These are phyloP conservation scores for Timandra comae DNA, from an alignment of 2,888 invertebrate species.

Conservation along the genomic window DNA sequence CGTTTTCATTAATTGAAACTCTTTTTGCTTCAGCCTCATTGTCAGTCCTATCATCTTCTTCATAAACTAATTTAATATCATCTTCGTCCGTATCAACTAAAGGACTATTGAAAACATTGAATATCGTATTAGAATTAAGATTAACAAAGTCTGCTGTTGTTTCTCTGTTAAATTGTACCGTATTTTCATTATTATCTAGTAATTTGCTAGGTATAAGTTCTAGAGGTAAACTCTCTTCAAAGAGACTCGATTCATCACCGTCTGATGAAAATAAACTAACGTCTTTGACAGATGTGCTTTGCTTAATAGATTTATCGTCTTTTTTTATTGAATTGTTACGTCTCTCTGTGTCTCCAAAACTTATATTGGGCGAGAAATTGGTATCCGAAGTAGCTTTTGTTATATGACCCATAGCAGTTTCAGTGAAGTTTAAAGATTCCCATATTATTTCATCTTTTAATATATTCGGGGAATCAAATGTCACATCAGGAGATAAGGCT, in stretches of 20 bases:
- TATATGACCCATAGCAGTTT: constrained; percentile 43
- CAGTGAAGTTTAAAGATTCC: constrained; percentile 59
- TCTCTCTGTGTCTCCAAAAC: constrained; percentile 41
- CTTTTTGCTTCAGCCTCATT: constrained; percentile 8
- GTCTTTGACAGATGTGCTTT: constrained; percentile 41
- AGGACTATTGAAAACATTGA: constrained; percentile 50
- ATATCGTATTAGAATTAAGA: constrained; percentile 42
- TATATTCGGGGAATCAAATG: constrained; percentile 8
- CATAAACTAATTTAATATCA: constrained; percentile 56
- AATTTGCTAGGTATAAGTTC: constrained; percentile 69
- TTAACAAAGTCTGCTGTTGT: constrained; percentile 25
- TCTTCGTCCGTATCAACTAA: constrained; percentile 44
- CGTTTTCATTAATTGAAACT: constrained; percentile 30
- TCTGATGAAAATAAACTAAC: constrained; percentile 64
- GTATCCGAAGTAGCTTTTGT: constrained; percentile 38
- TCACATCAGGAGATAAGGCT: constrained; percentile 1
- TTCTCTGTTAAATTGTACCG: constrained; percentile 22
- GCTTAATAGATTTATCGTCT: constrained; percentile 19
- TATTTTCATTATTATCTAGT: constrained; percentile 44
- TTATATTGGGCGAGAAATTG: constrained; percentile 55
- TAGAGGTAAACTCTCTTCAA: constrained; percentile 76
- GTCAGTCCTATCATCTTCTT: constrained; percentile 36
- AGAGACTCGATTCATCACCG: constrained; percentile 71
- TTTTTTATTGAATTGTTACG: constrained; percentile 17
- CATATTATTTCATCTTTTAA: constrained; percentile 47